phyloP scores from a whole-genome alignment of 2,113 vertebrate genomes.

The Alosa alosa region DNA sequence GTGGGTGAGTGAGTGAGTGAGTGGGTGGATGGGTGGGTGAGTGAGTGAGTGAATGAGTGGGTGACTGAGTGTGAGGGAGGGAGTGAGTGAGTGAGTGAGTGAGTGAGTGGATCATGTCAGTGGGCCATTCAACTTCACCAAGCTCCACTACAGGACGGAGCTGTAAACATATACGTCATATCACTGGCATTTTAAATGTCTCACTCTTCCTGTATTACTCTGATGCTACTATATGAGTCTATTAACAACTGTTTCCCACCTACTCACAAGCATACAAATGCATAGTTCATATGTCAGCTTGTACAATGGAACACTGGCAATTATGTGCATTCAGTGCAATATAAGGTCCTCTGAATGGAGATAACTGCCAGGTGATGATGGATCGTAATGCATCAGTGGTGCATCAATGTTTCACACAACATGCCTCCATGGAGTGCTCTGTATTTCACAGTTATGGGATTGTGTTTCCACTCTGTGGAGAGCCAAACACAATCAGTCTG shows the following conservation, averaged over 20 bases:
- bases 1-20: background rate
- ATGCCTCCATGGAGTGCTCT: background rate
- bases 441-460: background rate
- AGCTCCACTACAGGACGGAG: no score
- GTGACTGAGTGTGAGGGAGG: background rate
- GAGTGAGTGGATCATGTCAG: background rate
- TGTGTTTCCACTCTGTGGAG: background rate
- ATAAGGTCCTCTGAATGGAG: background rate
- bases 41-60: slow-evolving; percentile 57
- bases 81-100: background rate
- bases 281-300: background rate
- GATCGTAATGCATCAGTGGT: background rate
- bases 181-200: background rate
- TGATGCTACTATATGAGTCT: background rate
- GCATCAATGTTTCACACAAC: background rate
- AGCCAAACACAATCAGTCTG: background rate
- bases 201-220: background rate
- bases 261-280: background rate
- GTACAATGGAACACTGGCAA: background rate
- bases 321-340: background rate
- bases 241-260: background rate
- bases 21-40: no score
- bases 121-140: background rate
- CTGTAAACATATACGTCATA: background rate
- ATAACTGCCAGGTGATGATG: background rate